A percentile compares a stretch with the other conserved stretches of the same genome.
Evolutionary conservation across 2,113 vertebrate genomes (phyloP).

Genomic region (Rhinopithecus roxellana): DNA sequence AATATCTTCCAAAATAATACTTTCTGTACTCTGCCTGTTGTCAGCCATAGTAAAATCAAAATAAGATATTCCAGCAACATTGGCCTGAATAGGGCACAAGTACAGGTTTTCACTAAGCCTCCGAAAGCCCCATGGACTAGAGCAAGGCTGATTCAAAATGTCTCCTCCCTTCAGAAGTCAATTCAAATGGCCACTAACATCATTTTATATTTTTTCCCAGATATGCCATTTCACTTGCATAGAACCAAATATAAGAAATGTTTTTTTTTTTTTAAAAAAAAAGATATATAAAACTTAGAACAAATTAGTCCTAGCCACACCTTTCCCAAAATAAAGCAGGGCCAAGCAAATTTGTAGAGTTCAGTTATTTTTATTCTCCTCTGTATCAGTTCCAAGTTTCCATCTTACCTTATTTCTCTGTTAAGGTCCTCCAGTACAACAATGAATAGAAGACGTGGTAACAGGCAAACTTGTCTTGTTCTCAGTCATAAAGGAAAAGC

Average conservation of each 20-base stretch:
- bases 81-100: background rate
- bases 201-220: background rate
- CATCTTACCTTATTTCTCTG: background rate
- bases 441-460: background rate
- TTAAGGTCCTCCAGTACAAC: background rate
- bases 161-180: slow-evolving; percentile 8
- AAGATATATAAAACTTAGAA: background rate
- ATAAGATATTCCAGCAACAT: background rate
- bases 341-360: background rate
- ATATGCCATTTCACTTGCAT: background rate
- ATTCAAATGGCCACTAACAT: background rate
- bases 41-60: slow-evolving; percentile 17
- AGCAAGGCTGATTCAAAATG: background rate
- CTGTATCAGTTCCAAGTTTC: background rate
- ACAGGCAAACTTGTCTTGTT: background rate
- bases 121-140: background rate
- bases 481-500: slow-evolving; percentile 18
- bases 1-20: background rate
- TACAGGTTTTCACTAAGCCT: background rate
- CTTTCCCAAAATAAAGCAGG: background rate
- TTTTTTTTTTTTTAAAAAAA: background rate
- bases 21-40: background rate
- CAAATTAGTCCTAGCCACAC: background rate
- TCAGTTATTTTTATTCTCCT: background rate
- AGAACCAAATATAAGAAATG: background rate